These are phyloP conservation scores for Cephalopachus bancanus DNA, from an alignment of 2,797 vertebrate genomes.

Conservation along the genomic window DNA sequence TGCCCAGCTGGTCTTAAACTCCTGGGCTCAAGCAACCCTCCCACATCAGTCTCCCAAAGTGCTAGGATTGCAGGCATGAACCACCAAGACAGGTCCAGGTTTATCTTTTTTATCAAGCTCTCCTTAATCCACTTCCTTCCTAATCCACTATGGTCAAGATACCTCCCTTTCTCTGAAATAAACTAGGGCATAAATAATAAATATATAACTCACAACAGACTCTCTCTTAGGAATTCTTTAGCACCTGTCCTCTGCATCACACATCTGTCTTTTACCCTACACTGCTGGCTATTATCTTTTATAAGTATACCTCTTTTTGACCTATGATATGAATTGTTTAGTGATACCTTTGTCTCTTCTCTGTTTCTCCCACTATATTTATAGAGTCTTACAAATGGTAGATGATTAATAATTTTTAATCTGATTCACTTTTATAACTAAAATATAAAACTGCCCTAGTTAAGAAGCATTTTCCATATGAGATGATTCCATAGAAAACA, in stretches of 20 bases:
- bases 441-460: conserved; percentile 57
- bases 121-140: background rate
- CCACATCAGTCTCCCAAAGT: background rate
- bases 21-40: background rate
- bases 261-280: background rate
- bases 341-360: background rate
- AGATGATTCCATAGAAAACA: background rate
- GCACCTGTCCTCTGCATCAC: background rate
- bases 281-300: background rate
- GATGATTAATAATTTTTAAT: background rate
- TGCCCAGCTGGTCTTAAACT: background rate
- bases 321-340: conserved; percentile 24
- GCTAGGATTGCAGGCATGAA: background rate
- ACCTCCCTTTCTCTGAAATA: background rate
- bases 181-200: background rate
- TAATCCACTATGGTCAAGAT: background rate
- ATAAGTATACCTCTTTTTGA: background rate
- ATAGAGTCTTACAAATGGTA: background rate
- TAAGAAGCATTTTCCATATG: conserved; percentile 39
- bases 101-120: background rate
- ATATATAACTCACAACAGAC: background rate
- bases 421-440: conserved; percentile 34
- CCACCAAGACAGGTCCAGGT: rapidly evolving
- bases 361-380: background rate
- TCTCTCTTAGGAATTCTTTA: background rate